These are phyloP conservation scores for Pristionchus mayeri DNA, from an alignment of 2,888 invertebrate species.

Conservation along the genomic window DNA sequence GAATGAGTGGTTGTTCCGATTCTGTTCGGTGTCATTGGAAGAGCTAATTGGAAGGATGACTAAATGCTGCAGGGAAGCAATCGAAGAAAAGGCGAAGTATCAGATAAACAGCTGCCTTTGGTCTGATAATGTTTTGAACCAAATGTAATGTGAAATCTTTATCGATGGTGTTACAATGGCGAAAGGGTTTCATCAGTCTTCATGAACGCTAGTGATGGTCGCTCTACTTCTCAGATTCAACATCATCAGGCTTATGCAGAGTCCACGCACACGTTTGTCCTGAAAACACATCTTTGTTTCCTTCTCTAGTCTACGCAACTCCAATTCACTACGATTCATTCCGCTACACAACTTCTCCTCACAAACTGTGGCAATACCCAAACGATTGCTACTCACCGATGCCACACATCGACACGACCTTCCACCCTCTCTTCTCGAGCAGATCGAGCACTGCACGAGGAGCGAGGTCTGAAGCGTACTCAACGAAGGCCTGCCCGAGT, in stretches of 20 bases:
- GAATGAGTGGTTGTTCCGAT: no score
- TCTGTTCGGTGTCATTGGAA: no score
- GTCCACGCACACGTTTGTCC: conserved; percentile 79
- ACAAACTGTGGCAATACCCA: neutral
- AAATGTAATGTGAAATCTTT: neutral
- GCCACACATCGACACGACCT: conserved; percentile 77
- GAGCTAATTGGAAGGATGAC: no score
- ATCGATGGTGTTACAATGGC: neutral
- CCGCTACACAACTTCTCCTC: neutral
- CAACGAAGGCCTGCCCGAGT: conserved; percentile 16
- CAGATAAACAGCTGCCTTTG: no score
- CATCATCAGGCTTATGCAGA: conserved; percentile 70
- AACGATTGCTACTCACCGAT: conserved; percentile 56
- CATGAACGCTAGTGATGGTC: neutral
- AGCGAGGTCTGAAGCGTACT: conserved; percentile 74
- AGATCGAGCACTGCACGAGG: conserved; percentile 77
- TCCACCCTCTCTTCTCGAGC: conserved; percentile 77
- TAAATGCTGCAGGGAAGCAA: no score
- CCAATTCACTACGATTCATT: neutral
- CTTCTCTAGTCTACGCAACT: neutral
- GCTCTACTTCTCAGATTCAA: neutral
- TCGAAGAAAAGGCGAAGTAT: no score
- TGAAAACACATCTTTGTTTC: neutral
- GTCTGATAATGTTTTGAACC: no score
- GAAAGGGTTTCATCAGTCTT: neutral